Evolutionary conservation across 1,140 invertebrate species (phyloP).

Genomic region (Asobara japonica): DNA sequence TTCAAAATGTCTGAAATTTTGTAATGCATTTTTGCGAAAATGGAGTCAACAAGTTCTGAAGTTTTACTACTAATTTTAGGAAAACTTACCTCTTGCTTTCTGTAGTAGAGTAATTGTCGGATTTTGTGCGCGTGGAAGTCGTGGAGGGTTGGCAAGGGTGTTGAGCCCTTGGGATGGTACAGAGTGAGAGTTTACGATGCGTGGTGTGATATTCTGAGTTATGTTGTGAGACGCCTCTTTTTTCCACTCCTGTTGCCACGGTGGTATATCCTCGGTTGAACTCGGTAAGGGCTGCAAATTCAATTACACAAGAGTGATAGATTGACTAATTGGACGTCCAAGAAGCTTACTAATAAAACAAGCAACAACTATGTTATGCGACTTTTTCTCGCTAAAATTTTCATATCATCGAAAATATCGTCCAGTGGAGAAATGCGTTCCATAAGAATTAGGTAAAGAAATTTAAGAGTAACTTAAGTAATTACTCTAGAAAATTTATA

Average conservation of each 20-base stretch:
- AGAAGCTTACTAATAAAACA: too few species aligned
- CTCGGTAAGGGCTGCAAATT: slow-evolving; percentile 19
- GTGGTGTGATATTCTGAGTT: slow-evolving; percentile 63
- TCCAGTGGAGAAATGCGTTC: too few species aligned
- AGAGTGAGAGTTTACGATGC: slow-evolving; percentile 74
- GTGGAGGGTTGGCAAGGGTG: slow-evolving; percentile 64
- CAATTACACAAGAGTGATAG: neutral
- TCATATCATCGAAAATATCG: too few species aligned
- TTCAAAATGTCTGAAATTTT: too few species aligned
- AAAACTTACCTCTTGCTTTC: slow-evolving; percentile 82
- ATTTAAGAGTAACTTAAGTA: too few species aligned
- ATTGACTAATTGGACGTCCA: neutral
- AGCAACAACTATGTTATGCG: too few species aligned
- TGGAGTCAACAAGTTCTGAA: too few species aligned
- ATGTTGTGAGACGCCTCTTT: slow-evolving; percentile 47
- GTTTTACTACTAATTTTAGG: neutral
- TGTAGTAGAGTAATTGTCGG: slow-evolving; percentile 88
- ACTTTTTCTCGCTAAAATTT: too few species aligned
- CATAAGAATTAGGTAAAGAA: too few species aligned
- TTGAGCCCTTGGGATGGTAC: slow-evolving; percentile 72
- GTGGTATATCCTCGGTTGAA: slow-evolving; percentile 42
- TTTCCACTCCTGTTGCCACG: slow-evolving; percentile 55
- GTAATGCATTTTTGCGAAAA: too few species aligned
- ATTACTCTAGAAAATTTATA: too few species aligned
- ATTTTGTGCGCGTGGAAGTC: slow-evolving; percentile 83